Evolutionary conservation across 2,888 invertebrate genomes (phyloP), one percentile per base, ranked within the genome.

Genomic region (Liposcelis brunnea): DNA sequence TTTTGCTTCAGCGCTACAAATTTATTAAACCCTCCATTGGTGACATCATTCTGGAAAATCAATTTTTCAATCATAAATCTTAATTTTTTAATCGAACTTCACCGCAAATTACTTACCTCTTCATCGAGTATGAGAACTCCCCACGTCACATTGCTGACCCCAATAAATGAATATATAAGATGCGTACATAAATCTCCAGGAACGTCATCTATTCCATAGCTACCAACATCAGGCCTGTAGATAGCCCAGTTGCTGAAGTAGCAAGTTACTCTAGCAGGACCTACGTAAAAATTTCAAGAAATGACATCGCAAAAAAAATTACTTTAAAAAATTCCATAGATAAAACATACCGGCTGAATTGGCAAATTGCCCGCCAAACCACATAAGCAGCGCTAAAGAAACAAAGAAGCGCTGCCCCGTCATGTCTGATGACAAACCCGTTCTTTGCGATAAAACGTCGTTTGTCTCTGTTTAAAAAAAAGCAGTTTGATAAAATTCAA

Each of bases 111-210:
- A 32, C n/a, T 62, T 61, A 80, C 80, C 66, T 87, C 84, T 2
- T 79, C 79, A 60, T 89, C 87, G 43, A 89, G 76, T 15, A 89
- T 68, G 7, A 85, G 68, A 5, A 86, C 75, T 55, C 79, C 75
- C 74, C 81, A 80, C 11, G 72, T 74, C 31, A 74, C 73, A 61
- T 86, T 80, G 53, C 82, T 74, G 49, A 89, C 80, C 1, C 89
- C 89, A 52, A 87, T 79, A 63, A 90, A 90, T 2, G 89, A 85
- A 64, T 90, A 90, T 44, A 90, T 76, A 38, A 87, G 61, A 60
- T 90, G 89, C 0, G 89, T 89, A 59, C 89, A 90, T 49, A 82
- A 63, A 50, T 82, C 77, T 1, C 74, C 80, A 0, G 87, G 87
- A 42, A 89, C 72, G 60, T 90, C 86, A 45, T 85, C 80, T 51